These are phyloP conservation scores for Hylia prasina DNA, from an alignment of 2,113 vertebrate species.

Conservation along the genomic window DNA sequence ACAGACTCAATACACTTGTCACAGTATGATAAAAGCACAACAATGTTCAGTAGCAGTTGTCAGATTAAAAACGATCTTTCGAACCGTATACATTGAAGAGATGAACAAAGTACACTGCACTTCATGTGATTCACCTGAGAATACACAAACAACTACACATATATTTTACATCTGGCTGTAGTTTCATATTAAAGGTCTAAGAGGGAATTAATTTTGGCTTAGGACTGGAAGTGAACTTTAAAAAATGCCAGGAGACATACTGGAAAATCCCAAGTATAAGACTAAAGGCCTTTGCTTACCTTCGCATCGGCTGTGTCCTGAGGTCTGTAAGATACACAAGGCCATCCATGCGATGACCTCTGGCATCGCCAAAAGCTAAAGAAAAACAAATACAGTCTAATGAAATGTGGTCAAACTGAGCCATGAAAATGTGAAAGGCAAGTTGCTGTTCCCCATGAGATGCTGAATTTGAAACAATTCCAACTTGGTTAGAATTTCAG, in stretches of 20 bases:
- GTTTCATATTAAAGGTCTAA: background rate
- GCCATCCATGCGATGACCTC: conserved; percentile 71
- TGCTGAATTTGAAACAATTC: background rate
- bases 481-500: background rate
- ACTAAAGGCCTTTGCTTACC: conserved; percentile 27
- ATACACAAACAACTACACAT: background rate
- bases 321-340: conserved; percentile 69
- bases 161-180: background rate
- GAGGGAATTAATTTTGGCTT: background rate
- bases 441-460: background rate
- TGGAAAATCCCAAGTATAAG: background rate
- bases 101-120: background rate
- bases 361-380: conserved; percentile 69
- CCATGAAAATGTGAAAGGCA: background rate
- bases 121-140: background rate
- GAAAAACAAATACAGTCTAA: background rate
- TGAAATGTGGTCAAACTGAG: background rate
- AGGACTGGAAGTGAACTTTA: background rate
- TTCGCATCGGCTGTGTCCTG: conserved; percentile 69
- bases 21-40: background rate
- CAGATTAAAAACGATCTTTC: background rate
- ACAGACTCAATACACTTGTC: background rate
- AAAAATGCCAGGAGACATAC: background rate
- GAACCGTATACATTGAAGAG: background rate
- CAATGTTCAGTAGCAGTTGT: background rate